Conservation (phyloP, 2,113 vertebrate genomes). For the Apodemus sylvaticus region DNA sequence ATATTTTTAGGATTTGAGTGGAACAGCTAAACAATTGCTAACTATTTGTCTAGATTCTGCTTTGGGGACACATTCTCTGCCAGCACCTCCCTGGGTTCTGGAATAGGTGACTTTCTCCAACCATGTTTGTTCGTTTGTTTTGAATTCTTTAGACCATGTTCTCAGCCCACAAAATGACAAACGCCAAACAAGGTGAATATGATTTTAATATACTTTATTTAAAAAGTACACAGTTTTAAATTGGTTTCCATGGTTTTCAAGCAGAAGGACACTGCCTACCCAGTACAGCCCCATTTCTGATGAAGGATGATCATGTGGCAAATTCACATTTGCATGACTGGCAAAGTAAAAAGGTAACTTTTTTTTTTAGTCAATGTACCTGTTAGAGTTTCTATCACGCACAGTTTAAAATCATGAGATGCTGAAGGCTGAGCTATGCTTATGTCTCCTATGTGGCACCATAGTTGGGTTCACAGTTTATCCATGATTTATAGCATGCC, state of each 20-base stretch:
- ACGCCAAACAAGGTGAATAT: slow-evolving; percentile 77
- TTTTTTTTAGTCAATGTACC: slow-evolving; percentile 79
- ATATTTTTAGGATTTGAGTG: slow-evolving; percentile 67
- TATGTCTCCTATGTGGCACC: slow-evolving; percentile 88
- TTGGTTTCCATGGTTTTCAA: slow-evolving; percentile 93
- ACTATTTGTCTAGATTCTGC: slow-evolving; percentile 62
- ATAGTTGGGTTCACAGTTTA: slow-evolving; percentile 88
- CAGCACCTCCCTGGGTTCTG: slow-evolving; percentile 3
- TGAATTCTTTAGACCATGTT: background rate
- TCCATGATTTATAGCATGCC: slow-evolving; percentile 89
- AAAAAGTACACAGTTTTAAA: slow-evolving; percentile 97
- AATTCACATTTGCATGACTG: slow-evolving; percentile 94
- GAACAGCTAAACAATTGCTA: slow-evolving; percentile 71
- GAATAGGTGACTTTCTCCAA: slow-evolving; percentile 1
- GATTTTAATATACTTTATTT: slow-evolving; percentile 98
- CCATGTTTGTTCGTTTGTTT: background rate
- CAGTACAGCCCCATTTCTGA: slow-evolving; percentile 85
- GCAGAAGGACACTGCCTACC: slow-evolving; percentile 92
- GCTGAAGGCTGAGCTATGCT: slow-evolving; percentile 89
- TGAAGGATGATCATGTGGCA: slow-evolving; percentile 85
- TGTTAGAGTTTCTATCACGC: slow-evolving; percentile 89
- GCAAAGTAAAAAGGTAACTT: slow-evolving; percentile 92
- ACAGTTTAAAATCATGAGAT: slow-evolving; percentile 92
- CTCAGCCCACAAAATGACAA: slow-evolving; percentile 27
- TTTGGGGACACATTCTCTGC: slow-evolving; percentile 25